Evolutionary conservation across 1,140 invertebrate genomes (phyloP), one percentile per base, ranked within the genome.

Genomic region (Planococcus citri): DNA sequence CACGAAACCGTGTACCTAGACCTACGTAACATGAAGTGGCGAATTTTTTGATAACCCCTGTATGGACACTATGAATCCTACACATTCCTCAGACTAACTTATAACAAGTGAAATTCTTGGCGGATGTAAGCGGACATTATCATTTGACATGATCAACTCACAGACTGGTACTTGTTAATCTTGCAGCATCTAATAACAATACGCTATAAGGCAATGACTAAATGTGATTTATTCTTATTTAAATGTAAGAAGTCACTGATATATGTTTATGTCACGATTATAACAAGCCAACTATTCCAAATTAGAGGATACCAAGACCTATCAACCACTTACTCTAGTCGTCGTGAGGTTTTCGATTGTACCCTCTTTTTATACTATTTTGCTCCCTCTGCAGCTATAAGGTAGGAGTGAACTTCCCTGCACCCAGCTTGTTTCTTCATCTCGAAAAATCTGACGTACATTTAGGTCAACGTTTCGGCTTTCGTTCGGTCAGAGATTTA

Each of bases 191-290:
- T 51, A 51, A 51, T 51, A 51, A 51, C 41, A 51, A 51, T 51
- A 51, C 41, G 41, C 12, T 51, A 33, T 51, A 51, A 51, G 41
- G 41, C 41, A 51, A 51, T 51, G 41, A 51, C 41, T 51, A 51
- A 51, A 51, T 51, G 41, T 51, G 41, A 51, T 51, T 51, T 51
- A 51, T 51, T 51, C 41, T 51, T n/a, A 51, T 51, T 51, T 51
- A 51, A 51, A 51, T 51, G 41, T 51, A 51, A 9, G 17, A 51
- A 51, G 41, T 51, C 41, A 51, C 41, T 51, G 41, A 51, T 51
- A 51, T 51, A 51, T 51, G 41, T 51, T 51, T 51, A 51, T 51
- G 41, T 51, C 41, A 51, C 41, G 41, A 51, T 51, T 51, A 51
- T 51, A 51, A 51, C 41, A 17, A 51, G n/a, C n/a, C n/a, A 51